A percentile compares a stretch with the other conserved stretches of the same genome.
These are phyloP conservation scores for Asteroscopus sphinx DNA, from an alignment of 2,888 invertebrate species.

Conservation along the genomic window DNA sequence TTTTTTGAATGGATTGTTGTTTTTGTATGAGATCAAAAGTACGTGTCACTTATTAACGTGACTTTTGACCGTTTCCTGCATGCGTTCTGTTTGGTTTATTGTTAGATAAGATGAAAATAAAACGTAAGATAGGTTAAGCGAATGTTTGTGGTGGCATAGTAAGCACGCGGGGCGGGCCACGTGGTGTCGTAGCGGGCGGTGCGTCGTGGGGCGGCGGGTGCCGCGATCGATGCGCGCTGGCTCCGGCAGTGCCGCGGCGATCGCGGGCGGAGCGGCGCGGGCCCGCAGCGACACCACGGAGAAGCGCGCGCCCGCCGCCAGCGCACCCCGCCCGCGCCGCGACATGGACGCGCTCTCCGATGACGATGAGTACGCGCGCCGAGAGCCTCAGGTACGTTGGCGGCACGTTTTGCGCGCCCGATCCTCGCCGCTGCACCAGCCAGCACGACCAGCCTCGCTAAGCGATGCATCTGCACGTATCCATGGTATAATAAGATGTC, in stretches of 20 bases:
- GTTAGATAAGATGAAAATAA: slow-evolving; percentile 17
- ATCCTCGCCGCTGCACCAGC: slow-evolving; percentile 42
- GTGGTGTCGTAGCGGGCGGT: slow-evolving; percentile 65
- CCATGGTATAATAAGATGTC: too few species aligned
- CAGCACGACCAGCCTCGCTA: slow-evolving; percentile 60
- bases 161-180: slow-evolving; percentile 69
- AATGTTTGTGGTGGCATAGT: slow-evolving; percentile 52
- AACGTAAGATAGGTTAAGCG: slow-evolving; percentile 15
- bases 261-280: slow-evolving; percentile 86
- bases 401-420: slow-evolving; percentile 34
- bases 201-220: slow-evolving; percentile 69
- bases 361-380: too few species aligned
- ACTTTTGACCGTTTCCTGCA: slow-evolving; percentile 4
- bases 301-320: slow-evolving; percentile 80
- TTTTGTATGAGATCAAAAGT: slow-evolving; percentile 17
- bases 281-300: slow-evolving; percentile 79
- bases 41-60: slow-evolving; percentile 9
- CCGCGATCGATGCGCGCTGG: slow-evolving; percentile 78
- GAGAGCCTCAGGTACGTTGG: slow-evolving; percentile 83
- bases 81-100: slow-evolving; percentile 7
- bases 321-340: slow-evolving; percentile 82
- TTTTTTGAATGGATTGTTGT: slow-evolving; percentile 66
- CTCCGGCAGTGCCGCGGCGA: slow-evolving; percentile 84
- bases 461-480: slow-evolving; percentile 46
- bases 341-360: too few species aligned